Percentiles rank a stretch among this genome's conserved stretches.
Conservation (phyloP, 2,888 invertebrate species). For the Mayetiola destructor region DNA sequence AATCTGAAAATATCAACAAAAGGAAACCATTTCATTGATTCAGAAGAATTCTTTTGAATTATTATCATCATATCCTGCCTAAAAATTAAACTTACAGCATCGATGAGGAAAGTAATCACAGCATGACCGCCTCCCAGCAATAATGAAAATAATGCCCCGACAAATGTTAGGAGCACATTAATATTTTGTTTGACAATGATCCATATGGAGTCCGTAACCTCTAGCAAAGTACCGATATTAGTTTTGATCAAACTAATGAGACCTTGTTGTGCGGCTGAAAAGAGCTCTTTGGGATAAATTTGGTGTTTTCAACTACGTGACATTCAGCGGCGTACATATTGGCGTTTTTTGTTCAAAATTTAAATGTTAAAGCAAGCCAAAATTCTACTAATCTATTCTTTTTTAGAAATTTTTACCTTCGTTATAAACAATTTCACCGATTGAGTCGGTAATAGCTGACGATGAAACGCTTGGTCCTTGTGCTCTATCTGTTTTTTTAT, state of each 20-base stretch:
- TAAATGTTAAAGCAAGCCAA: not conserved
- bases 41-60: not conserved
- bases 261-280: slow-evolving; percentile 40
- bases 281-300: slow-evolving; percentile 37
- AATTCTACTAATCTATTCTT: not conserved
- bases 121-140: slow-evolving; percentile 82
- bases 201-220: slow-evolving; percentile 78
- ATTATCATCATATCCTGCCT: too few species aligned
- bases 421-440: slow-evolving; percentile 56
- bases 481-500: slow-evolving; percentile 41
- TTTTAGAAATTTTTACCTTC: slow-evolving; percentile 49
- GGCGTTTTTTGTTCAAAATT: not conserved
- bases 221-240: slow-evolving; percentile 77
- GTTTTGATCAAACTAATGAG: slow-evolving; percentile 72
- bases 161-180: slow-evolving; percentile 64
- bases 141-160: slow-evolving; percentile 76
- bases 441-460: slow-evolving; percentile 53
- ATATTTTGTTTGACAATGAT: slow-evolving; percentile 84
- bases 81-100: slow-evolving; percentile 44
- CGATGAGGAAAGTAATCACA: slow-evolving; percentile 71
- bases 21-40: not conserved
- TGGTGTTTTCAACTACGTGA: too few species aligned
- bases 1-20: slow-evolving; percentile 46
- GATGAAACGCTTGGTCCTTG: slow-evolving; percentile 60
- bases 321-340: not conserved